Percentiles rank a stretch among this genome's conserved stretches.
phyloP scores from a whole-genome alignment of 2,888 invertebrate genomes.

The Ernsta delagoae region DNA sequence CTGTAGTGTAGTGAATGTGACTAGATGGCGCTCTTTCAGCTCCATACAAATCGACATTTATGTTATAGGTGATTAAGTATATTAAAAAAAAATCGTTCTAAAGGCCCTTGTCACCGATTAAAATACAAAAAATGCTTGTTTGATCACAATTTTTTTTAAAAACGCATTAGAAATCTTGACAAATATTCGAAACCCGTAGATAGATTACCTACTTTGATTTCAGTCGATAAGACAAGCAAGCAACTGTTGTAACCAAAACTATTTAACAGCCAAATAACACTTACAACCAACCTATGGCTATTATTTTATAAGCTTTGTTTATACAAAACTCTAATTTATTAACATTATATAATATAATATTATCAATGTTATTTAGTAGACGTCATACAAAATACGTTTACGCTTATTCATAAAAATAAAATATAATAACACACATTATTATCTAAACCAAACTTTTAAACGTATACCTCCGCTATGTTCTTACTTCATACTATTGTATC shows the following conservation, averaged over 20 bases:
- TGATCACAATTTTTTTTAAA: neutral
- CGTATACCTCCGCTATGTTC: too few relatives aligned
- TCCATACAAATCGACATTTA: too few relatives aligned
- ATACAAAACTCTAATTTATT: slow-evolving; percentile 15
- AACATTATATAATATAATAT: neutral
- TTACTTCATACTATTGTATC: too few relatives aligned
- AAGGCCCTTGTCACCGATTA: too few relatives aligned
- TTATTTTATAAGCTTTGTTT: slow-evolving; percentile 14
- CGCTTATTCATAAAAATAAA: slow-evolving; percentile 6
- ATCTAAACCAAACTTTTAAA: too few relatives aligned
- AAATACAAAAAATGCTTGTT: too few relatives aligned
- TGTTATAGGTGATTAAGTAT: too few relatives aligned
- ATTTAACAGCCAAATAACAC: slow-evolving; percentile 3
- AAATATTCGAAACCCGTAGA: slow-evolving; percentile 23
- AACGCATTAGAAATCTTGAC: slow-evolving; percentile 15
- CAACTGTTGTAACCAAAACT: slow-evolving; percentile 29
- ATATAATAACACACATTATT: too few relatives aligned
- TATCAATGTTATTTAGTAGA: slow-evolving; percentile 9
- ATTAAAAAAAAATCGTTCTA: too few relatives aligned
- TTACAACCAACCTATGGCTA: neutral
- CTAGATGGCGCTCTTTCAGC: too few relatives aligned
- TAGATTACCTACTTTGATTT: slow-evolving; percentile 1
- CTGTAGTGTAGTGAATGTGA: too few relatives aligned
- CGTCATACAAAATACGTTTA: slow-evolving; percentile 17
- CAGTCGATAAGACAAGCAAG: slow-evolving; percentile 31